Evolutionary conservation across 2,113 vertebrate species (phyloP).

Genomic region (Lepisosteus oculatus): DNA sequence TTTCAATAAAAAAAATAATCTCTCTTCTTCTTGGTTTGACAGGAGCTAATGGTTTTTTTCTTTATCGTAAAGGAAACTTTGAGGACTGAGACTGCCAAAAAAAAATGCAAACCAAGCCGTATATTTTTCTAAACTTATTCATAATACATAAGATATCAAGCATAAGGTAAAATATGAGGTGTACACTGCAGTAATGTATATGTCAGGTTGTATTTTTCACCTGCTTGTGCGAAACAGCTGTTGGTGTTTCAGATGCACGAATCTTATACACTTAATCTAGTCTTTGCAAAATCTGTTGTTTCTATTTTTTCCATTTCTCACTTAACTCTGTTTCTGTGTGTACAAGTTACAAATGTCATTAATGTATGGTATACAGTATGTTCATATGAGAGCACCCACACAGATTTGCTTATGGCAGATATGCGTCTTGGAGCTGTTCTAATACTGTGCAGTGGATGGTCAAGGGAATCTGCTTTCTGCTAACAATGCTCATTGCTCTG

Average conservation of each 20-base stretch:
- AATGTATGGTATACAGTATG: no score
- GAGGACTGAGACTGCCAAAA: constrained; percentile 63
- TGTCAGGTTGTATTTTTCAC: constrained; percentile 23
- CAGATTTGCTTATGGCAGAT: no score
- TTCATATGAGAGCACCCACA: no score
- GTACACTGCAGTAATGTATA: constrained; percentile 36
- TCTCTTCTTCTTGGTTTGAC: constrained; percentile 76
- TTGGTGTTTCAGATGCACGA: background rate
- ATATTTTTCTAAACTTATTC: constrained; percentile 57
- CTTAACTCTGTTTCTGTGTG: no score
- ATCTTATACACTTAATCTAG: background rate
- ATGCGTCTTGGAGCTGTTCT: no score
- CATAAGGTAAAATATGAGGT: constrained; percentile 44
- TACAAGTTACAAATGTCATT: no score
- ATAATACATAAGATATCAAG: constrained; percentile 45
- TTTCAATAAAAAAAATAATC: constrained; percentile 96
- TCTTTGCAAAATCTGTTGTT: background rate
- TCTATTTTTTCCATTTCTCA: background rate
- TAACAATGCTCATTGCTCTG: no score
- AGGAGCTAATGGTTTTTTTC: constrained; percentile 87
- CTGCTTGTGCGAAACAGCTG: constrained; percentile 4
- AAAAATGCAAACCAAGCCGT: constrained; percentile 67
- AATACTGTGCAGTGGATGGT: no score
- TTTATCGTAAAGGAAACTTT: constrained; percentile 84
- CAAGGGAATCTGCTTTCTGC: no score